phyloP scores from a whole-genome alignment of 1,140 invertebrate species.

The Centruroides sculpturatus region DNA sequence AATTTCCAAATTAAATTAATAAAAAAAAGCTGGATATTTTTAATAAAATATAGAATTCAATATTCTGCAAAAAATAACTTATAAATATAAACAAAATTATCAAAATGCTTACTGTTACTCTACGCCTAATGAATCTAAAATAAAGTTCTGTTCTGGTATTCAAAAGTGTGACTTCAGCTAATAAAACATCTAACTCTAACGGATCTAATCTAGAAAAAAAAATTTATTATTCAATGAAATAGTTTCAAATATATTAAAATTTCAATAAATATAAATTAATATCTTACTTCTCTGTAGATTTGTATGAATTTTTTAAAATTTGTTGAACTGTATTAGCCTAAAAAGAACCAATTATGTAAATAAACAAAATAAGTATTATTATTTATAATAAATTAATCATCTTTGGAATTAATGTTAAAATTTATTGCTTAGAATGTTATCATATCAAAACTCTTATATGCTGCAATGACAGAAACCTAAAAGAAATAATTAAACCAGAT shows the following conservation, averaged over 20 bases:
- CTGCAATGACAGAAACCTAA: no score
- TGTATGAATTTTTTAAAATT: slow-evolving; percentile 5
- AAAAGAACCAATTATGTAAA: not conserved
- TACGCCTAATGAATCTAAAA: slow-evolving; percentile 66
- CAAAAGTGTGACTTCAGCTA: slow-evolving; percentile 81
- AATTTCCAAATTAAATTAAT: no score
- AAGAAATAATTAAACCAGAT: no score
- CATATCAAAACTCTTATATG: no score
- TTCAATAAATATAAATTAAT: slow-evolving; percentile 1
- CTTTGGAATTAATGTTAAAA: no score
- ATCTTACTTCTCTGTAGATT: slow-evolving; percentile 7
- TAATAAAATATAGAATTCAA: no score
- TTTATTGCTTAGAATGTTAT: no score
- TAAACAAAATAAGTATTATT: not conserved
- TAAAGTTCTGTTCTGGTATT: slow-evolving; percentile 83
- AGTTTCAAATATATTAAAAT: not conserved
- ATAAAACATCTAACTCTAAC: slow-evolving; percentile 70
- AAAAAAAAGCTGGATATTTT: no score
- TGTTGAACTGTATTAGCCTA: slow-evolving; percentile 18
- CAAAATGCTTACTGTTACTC: slow-evolving; percentile 43
- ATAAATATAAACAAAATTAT: no score
- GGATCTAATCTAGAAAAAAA: slow-evolving; percentile 44
- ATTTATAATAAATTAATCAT: not conserved
- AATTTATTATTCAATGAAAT: not conserved
- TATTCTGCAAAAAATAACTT: no score